Evolutionary conservation across 2,113 vertebrate species (phyloP).

Genomic region (Speoplatyrhinus poulsoni): DNA sequence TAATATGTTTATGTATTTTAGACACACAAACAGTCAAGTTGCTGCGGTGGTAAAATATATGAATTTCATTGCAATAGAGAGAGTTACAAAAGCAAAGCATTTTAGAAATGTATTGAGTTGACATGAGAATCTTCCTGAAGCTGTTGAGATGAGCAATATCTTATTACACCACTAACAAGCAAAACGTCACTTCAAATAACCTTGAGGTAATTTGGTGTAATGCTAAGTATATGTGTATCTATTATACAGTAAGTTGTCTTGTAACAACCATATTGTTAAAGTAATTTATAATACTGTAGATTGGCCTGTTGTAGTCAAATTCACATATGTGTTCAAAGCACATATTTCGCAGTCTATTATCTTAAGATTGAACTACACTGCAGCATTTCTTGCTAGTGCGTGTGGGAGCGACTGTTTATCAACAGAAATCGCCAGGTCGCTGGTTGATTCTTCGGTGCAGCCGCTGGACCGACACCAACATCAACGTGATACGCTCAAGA

Average conservation of each 20-base stretch:
- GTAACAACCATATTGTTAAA: constrained; percentile 22
- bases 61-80: constrained; percentile 14
- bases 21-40: constrained; percentile 12
- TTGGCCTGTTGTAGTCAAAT: background rate
- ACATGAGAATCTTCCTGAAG: constrained; percentile 22
- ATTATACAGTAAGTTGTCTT: constrained; percentile 32
- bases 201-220: constrained; percentile 19
- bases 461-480: no score
- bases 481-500: no score
- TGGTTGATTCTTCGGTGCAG: no score
- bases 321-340: no score
- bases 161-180: constrained; percentile 43
- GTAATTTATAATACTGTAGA: constrained; percentile 21
- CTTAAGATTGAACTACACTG: no score
- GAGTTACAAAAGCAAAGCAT: constrained; percentile 18
- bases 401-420: no score
- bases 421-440: no score
- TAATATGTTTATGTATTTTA: background rate
- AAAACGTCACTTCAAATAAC: constrained; percentile 28
- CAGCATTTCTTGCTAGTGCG: no score
- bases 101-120: constrained; percentile 33
- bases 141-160: background rate
- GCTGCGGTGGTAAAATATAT: constrained; percentile 8
- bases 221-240: constrained; percentile 21
- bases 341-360: no score